Base-by-base conservation (phyloP, 2,797 vertebrate genomes). In the Microchirus variegatus region DNA sequence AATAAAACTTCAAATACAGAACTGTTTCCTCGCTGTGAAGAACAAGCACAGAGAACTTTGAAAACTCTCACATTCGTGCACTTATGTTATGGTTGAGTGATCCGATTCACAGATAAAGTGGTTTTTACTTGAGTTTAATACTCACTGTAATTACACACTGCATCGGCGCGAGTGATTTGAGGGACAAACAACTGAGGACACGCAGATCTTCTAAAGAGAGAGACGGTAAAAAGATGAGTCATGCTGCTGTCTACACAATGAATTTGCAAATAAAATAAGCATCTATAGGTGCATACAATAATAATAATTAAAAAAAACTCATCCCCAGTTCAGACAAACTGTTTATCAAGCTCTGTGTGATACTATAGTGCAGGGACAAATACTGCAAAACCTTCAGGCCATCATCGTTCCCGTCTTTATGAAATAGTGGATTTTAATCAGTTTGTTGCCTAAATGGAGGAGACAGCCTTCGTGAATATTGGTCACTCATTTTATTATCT, bases 401-500 rank as follows among this genome's bases (percentile, higher is more conserved):
- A 62, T 74, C 61, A 64, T 36, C 67, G 72, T 66, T 51, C 41
- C 16, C 13, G 37, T 59, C 53, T 75, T 59, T 40, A 65, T 62
- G 57, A 53, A n/a, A 40, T 52, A 60, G 66, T 31, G 73, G 68
- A 53, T 76, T 83, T 78, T 75, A 83, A 87, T 78, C 47, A 17
- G 60, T 65, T 64, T 72, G 57, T 65, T 82, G 75, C 58, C 58
- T 77, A 60, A 61, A 87, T 60, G 66, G 63, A 78, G 59, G 67
- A 67, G 41, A 65, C 55, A 68, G 55, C 56, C 31, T 58, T 11
- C 0, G 43, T 85, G 79, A 84, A 86, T 86, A 79, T 63, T 80
- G 59, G 80, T 86, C 72, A 79, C 62, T 50, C 53, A 62, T 53
- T 62, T 63, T 50, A 65, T 82, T 79, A 77, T 80, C 69, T 70